Conservation (phyloP, 2,888 invertebrate genomes). For the Microctonus aethiopoides region DNA sequence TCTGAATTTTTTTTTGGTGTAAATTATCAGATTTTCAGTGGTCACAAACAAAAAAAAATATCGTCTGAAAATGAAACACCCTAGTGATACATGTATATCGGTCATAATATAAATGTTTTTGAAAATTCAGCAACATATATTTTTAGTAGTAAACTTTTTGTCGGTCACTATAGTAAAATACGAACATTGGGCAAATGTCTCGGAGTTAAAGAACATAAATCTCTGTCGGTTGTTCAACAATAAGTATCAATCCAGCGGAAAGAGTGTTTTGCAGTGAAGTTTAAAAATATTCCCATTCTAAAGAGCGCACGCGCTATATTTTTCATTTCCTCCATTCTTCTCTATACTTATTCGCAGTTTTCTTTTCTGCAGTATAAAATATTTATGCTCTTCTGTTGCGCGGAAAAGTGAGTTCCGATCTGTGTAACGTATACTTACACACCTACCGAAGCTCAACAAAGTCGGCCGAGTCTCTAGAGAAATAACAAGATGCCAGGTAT, state of each 20-base stretch:
- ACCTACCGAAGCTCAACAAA: constrained; percentile 14
- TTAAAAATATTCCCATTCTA: constrained; percentile 9
- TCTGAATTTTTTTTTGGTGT: too few relatives aligned
- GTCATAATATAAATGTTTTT: not conserved
- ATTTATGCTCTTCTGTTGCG: constrained; percentile 55
- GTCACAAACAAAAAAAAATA: too few relatives aligned
- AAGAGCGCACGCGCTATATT: not conserved
- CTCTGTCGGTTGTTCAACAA: constrained; percentile 37
- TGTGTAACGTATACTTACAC: constrained; percentile 19
- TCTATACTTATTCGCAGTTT: constrained; percentile 3
- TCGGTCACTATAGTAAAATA: constrained; percentile 5
- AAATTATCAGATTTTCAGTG: too few relatives aligned
- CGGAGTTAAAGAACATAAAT: constrained; percentile 36
- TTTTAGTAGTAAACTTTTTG: not conserved
- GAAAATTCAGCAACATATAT: not conserved
- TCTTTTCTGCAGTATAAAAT: constrained; percentile 49
- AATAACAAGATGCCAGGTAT: constrained; percentile 47
- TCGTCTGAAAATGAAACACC: too few relatives aligned
- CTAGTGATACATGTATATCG: not conserved
- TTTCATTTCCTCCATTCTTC: constrained; percentile 11
- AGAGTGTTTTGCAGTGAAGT: constrained; percentile 37
- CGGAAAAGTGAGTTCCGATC: constrained; percentile 43
- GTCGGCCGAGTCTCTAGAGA: constrained; percentile 48
- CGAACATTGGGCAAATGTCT: constrained; percentile 23
- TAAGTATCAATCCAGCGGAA: constrained; percentile 43